Conservation (phyloP, 2,888 invertebrate genomes). For the Altica lythri region DNA sequence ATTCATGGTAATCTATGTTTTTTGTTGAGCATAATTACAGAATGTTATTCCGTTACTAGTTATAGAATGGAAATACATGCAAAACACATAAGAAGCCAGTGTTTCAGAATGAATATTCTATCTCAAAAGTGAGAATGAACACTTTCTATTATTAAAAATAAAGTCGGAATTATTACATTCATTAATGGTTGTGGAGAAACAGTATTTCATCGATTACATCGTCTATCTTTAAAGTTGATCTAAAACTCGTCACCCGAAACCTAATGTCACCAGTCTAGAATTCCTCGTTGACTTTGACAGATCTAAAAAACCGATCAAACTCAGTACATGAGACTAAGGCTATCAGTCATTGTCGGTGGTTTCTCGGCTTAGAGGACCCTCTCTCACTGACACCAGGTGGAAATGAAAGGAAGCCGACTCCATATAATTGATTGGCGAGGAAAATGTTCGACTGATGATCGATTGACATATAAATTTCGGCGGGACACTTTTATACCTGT, state of each 20-base stretch:
- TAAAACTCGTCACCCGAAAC: slow-evolving; percentile 7
- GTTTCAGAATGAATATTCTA: too few species aligned
- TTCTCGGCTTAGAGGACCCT: slow-evolving; percentile 19
- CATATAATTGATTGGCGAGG: slow-evolving; percentile 40
- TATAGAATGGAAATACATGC: too few species aligned
- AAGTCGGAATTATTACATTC: too few species aligned
- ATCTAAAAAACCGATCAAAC: slow-evolving; percentile 49
- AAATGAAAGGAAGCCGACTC: slow-evolving; percentile 37
- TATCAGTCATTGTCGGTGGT: slow-evolving; percentile 46
- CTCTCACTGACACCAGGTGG: slow-evolving; percentile 18
- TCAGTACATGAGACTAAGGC: slow-evolving; percentile 38
- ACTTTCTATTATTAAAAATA: too few species aligned
- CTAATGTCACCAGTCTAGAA: slow-evolving; percentile 38
- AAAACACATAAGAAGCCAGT: too few species aligned
- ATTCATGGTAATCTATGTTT: too few species aligned
- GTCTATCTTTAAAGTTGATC: background rate
- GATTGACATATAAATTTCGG: slow-evolving; percentile 32
- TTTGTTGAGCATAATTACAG: too few species aligned
- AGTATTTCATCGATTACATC: slow-evolving; percentile 3
- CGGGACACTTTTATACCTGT: slow-evolving; percentile 29
- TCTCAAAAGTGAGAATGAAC: too few species aligned
- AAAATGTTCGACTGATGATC: slow-evolving; percentile 34
- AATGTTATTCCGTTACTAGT: too few species aligned
- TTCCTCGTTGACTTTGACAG: slow-evolving; percentile 46
- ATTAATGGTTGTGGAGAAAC: too few species aligned